Evolutionary conservation across 2,888 invertebrate genomes (phyloP), one percentile per base, ranked within the genome.

Genomic region (Platycnemis pennipes): DNA sequence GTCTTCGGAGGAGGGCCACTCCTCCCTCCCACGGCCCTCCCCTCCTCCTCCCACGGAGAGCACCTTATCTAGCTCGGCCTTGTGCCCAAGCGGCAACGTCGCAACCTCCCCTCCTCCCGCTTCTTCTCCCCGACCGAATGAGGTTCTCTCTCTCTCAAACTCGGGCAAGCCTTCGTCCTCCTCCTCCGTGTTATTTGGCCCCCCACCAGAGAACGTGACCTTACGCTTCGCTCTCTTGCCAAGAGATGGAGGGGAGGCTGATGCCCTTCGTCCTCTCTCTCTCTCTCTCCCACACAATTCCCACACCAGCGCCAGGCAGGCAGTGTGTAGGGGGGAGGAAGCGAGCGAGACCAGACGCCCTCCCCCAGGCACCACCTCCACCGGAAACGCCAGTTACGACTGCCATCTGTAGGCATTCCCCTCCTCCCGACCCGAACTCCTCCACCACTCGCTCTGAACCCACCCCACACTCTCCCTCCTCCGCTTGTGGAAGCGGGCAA

Each of bases 351-450:
- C 37, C 85, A 85, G 37, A 85, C 86, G 31, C 16, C 56, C 88
- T n/a, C 89, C 53, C 89, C 26, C n/a, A 19, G 26, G 46, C 22
- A 31, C 46, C 89, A 42, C 37, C 89, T n/a, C 91, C 91, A 91
- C 91, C 91, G 91, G 91, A 91, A 91, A 91, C 91, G 91, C 91
- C 91, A 91, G 91, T 91, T 91, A 91, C 63, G 91, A 91, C 91
- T 91, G 91, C 91, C 91, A 91, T 91, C 91, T 91, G 91, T 91
- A 63, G 56, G 63, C 56, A 26, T 19, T n/a, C 56, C 56, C 37
- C 53, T 16, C 87, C 49, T 49, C 88, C n/a, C 5, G 16, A 31
- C 19, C 13, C 26, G 26, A 16, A 63, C 69, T 44, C 49, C 49
- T 1, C 53, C 91, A 22, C 91, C 91, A 44, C 63, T 5, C 7